phyloP scores from a whole-genome alignment of 2,888 invertebrate species.

The Drosophila buzzatii region DNA sequence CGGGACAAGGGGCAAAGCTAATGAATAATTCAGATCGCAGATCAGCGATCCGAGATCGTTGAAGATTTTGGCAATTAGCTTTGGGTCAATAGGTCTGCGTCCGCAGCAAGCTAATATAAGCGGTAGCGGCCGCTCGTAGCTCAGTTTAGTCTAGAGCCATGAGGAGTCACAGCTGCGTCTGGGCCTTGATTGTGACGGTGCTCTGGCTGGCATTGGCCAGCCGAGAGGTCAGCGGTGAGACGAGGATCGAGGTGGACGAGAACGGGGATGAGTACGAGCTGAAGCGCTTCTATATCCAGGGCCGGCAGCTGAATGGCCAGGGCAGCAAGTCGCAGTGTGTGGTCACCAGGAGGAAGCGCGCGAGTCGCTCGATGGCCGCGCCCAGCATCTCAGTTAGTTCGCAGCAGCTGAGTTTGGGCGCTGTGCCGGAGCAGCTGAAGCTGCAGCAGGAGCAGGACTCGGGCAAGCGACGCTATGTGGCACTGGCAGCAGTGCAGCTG shows the following conservation, averaged over 20 bases:
- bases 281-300: slow-evolving; percentile 78
- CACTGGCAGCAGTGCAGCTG: slow-evolving; percentile 52
- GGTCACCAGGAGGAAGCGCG: slow-evolving; percentile 75
- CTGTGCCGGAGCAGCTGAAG: slow-evolving; percentile 1
- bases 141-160: slow-evolving; percentile 68
- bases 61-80: slow-evolving; percentile 59
- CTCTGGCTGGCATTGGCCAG: slow-evolving; percentile 44
- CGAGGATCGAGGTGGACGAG: slow-evolving; percentile 77
- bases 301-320: slow-evolving; percentile 71
- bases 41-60: slow-evolving; percentile 14
- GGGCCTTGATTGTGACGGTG: slow-evolving; percentile 40
- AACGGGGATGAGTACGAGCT: slow-evolving; percentile 81
- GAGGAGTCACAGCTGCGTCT: slow-evolving; percentile 57
- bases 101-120: slow-evolving; percentile 78
- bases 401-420: slow-evolving; percentile 37
- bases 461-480: slow-evolving; percentile 62
- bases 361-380: slow-evolving; percentile 28
- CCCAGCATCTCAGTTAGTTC: slow-evolving; percentile 52
- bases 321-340: slow-evolving; percentile 78
- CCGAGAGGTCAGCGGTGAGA: slow-evolving; percentile 52
- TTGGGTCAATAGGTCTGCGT: slow-evolving; percentile 70
- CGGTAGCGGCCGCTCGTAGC: slow-evolving; percentile 25
- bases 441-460: neutral
- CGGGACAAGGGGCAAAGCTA: slow-evolving; percentile 13
- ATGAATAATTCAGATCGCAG: slow-evolving; percentile 70